Evolutionary conservation across 2,113 vertebrate species (phyloP).

Genomic region (Cranoglanis bouderius): DNA sequence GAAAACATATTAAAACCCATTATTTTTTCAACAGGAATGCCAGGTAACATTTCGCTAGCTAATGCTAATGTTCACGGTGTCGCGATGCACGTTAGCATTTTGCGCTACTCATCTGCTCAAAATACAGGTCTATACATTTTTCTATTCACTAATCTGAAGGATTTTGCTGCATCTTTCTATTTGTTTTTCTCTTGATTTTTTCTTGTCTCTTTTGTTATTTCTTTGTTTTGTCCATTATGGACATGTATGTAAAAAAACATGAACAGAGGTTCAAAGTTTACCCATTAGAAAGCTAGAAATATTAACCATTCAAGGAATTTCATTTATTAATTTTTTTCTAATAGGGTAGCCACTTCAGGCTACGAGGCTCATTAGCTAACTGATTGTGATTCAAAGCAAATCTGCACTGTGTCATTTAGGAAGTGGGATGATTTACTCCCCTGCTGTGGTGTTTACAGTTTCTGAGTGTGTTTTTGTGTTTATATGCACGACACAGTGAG

Average conservation of each 20-base stretch:
- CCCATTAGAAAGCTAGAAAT: neutral
- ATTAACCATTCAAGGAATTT: neutral
- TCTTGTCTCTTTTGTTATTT: neutral
- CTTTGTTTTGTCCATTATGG: neutral
- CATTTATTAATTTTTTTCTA: neutral
- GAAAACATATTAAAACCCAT: neutral
- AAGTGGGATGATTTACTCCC: slow-evolving; percentile 13
- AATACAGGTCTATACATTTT: neutral
- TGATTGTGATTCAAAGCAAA: slow-evolving; percentile 17
- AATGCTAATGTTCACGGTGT: neutral
- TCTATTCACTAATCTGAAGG: neutral
- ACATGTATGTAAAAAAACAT: neutral
- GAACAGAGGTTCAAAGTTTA: neutral
- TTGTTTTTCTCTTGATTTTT: neutral
- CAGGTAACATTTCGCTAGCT: neutral
- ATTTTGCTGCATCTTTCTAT: neutral
- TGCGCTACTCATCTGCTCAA: neutral
- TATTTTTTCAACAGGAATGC: neutral
- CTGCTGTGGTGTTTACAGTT: slow-evolving; percentile 21
- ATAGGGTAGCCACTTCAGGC: neutral
- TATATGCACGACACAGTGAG: slow-evolving; percentile 2
- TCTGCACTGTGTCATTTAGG: neutral
- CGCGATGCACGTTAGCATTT: neutral
- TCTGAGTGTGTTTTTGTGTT: slow-evolving; percentile 16
- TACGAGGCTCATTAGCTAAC: slow-evolving; percentile 8